phyloP scores from a whole-genome alignment of 2,888 invertebrate genomes.

The Rhagium mordax region DNA sequence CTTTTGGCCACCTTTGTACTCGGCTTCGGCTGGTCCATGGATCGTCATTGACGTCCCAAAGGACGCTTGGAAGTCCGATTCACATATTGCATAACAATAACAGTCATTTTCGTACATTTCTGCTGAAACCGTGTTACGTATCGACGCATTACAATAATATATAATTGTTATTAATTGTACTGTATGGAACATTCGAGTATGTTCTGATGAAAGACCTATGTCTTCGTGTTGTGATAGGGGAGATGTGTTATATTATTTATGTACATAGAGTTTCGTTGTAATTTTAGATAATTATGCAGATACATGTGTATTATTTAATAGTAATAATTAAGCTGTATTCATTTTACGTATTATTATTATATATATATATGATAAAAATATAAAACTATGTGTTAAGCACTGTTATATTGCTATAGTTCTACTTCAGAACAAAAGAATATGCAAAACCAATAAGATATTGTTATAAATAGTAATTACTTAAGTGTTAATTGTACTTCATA shows the following conservation, averaged over 20 bases:
- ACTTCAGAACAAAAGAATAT: constrained; percentile 61
- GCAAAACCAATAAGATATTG: constrained; percentile 65
- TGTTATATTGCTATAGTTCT: constrained; percentile 65
- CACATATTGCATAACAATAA: constrained; percentile 32
- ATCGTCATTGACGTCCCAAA: neutral
- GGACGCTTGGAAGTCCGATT: constrained; percentile 22
- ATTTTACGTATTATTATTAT: constrained; percentile 26
- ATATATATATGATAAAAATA: constrained; percentile 20
- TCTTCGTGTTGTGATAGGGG: constrained; percentile 67
- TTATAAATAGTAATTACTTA: constrained; percentile 69
- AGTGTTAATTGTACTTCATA: constrained; percentile 71
- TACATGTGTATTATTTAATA: constrained; percentile 51
- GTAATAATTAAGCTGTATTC: constrained; percentile 34
- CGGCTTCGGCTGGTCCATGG: constrained; percentile 33
- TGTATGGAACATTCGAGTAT: constrained; percentile 53
- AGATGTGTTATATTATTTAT: constrained; percentile 62
- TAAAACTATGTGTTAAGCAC: constrained; percentile 59
- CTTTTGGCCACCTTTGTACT: constrained; percentile 46
- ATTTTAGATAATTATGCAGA: constrained; percentile 47
- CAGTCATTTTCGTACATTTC: constrained; percentile 37
- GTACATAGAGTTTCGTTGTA: constrained; percentile 65
- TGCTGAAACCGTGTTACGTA: constrained; percentile 32
- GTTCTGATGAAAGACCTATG: constrained; percentile 54
- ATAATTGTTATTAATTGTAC: constrained; percentile 57
- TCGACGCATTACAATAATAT: constrained; percentile 60